Conservation (phyloP, 2,888 invertebrate genomes). For the Orchesella flavescens region DNA sequence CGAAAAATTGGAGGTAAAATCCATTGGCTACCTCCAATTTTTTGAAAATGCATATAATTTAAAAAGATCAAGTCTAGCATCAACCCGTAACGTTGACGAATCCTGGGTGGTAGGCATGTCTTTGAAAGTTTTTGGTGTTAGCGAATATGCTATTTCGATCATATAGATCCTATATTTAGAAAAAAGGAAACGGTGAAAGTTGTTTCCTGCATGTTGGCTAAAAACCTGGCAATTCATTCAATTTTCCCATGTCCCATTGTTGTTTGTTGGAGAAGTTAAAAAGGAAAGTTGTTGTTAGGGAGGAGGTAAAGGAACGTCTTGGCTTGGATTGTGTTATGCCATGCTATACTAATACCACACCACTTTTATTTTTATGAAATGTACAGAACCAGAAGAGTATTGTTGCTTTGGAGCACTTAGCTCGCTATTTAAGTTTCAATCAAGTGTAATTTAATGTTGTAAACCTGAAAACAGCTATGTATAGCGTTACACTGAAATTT, state of each 20-base stretch:
- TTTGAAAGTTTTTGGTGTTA: slow-evolving; percentile 1
- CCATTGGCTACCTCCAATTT: no score
- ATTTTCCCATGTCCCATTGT: slow-evolving; percentile 20
- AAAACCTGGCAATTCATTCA: background rate
- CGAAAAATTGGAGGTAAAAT: no score
- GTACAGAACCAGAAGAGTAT: background rate
- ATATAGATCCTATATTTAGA: no score
- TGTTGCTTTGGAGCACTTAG: slow-evolving; percentile 13
- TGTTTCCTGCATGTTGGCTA: background rate
- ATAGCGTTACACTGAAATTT: no score
- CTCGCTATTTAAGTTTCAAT: slow-evolving; percentile 19
- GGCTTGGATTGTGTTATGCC: background rate
- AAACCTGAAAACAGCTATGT: no score
- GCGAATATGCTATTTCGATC: background rate
- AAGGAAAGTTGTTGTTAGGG: slow-evolving; percentile 27
- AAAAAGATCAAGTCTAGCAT: no score
- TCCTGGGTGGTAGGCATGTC: no score
- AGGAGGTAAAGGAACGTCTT: background rate
- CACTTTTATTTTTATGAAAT: slow-evolving; percentile 36
- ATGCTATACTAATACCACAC: no score
- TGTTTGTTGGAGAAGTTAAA: slow-evolving; percentile 26
- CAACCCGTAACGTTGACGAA: no score
- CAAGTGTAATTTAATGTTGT: slow-evolving; percentile 29
- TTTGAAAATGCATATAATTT: no score
- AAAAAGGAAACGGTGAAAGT: background rate